Evolutionary conservation across 1,140 invertebrate species (phyloP).

Genomic region (Dendroctonus valens): DNA sequence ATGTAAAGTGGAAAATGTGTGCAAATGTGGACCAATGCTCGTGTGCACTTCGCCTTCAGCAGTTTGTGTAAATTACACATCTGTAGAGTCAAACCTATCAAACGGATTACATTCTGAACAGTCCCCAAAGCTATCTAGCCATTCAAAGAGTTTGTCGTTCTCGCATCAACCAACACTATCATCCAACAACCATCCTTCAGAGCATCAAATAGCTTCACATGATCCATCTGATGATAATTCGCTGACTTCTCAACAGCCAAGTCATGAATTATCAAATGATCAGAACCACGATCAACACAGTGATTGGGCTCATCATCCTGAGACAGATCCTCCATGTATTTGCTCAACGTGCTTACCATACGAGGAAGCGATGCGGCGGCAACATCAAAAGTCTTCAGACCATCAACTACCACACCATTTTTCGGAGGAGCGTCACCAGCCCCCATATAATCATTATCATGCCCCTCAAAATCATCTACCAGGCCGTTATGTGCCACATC

Average conservation of each 20-base stretch:
- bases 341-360: not conserved
- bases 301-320: not conserved
- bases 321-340: not conserved
- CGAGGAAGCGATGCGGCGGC: not conserved
- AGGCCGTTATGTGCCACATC: not conserved
- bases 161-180: too few species aligned
- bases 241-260: not conserved
- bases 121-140: too few species aligned
- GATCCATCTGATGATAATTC: not conserved
- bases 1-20: too few species aligned
- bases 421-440: not conserved
- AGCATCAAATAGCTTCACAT: not conserved
- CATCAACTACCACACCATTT: not conserved
- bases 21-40: not conserved
- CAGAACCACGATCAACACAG: not conserved
- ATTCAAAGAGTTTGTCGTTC: too few species aligned
- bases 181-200: too few species aligned
- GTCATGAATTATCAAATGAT: not conserved
- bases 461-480: not conserved
- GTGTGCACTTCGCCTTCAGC: not conserved
- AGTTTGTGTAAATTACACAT: not conserved
- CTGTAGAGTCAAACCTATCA: not conserved
- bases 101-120: too few species aligned
- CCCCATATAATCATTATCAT: not conserved
- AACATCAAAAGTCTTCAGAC: not conserved